A percentile compares a stretch with the other conserved stretches of the same genome.
These are phyloP conservation scores for Cyanoderma ruficeps DNA, from an alignment of 2,113 vertebrate species.

Conservation along the genomic window DNA sequence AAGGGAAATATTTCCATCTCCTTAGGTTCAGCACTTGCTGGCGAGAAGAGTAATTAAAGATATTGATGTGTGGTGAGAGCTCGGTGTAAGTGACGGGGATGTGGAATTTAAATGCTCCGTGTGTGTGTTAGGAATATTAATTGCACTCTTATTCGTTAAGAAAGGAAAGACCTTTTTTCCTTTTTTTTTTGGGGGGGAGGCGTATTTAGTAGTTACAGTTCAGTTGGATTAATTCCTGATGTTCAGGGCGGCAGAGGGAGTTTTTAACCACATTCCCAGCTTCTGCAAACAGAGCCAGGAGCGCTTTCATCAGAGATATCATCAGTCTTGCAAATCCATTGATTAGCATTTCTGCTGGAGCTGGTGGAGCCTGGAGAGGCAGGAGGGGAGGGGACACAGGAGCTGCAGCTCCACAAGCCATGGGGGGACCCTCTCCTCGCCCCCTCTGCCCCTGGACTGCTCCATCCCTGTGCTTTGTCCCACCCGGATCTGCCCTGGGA, in stretches of 20 bases:
- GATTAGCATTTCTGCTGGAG: conserved; percentile 48
- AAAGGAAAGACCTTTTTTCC: conserved; percentile 20
- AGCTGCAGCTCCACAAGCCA: background rate
- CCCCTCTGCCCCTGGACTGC: background rate
- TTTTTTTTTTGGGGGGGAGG: background rate
- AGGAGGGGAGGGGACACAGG: background rate
- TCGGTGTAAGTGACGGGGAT: conserved; percentile 18
- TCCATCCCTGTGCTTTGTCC: background rate
- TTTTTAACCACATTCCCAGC: conserved; percentile 1
- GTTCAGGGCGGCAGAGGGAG: conserved; percentile 12
- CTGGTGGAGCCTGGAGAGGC: background rate
- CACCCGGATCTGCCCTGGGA: background rate
- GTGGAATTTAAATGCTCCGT: conserved; percentile 48
- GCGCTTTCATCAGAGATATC: background rate
- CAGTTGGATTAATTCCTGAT: conserved; percentile 26
- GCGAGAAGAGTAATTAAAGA: conserved; percentile 66
- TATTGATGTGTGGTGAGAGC: conserved; percentile 46
- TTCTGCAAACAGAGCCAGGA: conserved; percentile 1
- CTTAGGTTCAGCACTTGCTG: conserved; percentile 11
- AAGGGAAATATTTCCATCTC: conserved; percentile 52
- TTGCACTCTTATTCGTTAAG: background rate
- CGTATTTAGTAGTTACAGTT: conserved; percentile 30
- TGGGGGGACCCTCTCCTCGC: background rate
- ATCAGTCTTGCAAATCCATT: conserved; percentile 19
- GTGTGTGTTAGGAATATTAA: conserved; percentile 53